These are phyloP conservation scores for Rutilus rutilus DNA, from an alignment of 2,113 vertebrate species.

Conservation along the genomic window DNA sequence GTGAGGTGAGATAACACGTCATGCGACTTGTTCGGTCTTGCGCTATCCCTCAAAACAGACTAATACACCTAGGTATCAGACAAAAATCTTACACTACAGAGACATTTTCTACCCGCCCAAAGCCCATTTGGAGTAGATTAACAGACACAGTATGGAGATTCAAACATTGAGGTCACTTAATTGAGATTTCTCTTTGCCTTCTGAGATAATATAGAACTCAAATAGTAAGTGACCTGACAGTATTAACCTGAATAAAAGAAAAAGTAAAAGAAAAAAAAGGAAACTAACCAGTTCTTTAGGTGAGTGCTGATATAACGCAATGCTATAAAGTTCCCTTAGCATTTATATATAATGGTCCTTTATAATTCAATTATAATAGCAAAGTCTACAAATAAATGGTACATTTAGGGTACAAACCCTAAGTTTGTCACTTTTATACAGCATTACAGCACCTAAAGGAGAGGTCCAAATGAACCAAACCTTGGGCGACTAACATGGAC, in stretches of 20 bases:
- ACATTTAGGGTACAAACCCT: too few species aligned
- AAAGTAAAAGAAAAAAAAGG: slow-evolving; percentile 68
- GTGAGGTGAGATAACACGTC: slow-evolving; percentile 36
- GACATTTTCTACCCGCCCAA: background rate
- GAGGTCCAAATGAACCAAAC: slow-evolving; percentile 92
- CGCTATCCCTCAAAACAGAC: slow-evolving; percentile 28
- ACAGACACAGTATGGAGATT: slow-evolving; percentile 99
- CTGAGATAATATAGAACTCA: slow-evolving; percentile 72
- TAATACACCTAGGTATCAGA: slow-evolving; percentile 21
- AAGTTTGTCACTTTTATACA: background rate
- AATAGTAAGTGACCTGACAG: slow-evolving; percentile 96
- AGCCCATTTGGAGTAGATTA: slow-evolving; percentile 42
- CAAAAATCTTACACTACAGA: slow-evolving; percentile 16
- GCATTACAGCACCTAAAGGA: slow-evolving; percentile 91
- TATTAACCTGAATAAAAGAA: slow-evolving; percentile 63
- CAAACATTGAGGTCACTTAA: slow-evolving; percentile 95
- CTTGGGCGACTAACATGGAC: slow-evolving; percentile 83
- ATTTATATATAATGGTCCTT: background rate
- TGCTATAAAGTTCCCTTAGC: background rate
- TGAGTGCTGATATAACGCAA: slow-evolving; percentile 69
- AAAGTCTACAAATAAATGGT: background rate
- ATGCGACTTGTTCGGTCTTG: slow-evolving; percentile 2
- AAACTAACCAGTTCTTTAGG: slow-evolving; percentile 94
- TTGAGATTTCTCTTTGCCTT: slow-evolving; percentile 72
- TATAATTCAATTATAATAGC: background rate